Percentiles rank a stretch among this genome's conserved stretches.
Evolutionary conservation across 92 coral and sea anemone species (phyloP).

Genomic region (Epizoanthus ramosus): DNA sequence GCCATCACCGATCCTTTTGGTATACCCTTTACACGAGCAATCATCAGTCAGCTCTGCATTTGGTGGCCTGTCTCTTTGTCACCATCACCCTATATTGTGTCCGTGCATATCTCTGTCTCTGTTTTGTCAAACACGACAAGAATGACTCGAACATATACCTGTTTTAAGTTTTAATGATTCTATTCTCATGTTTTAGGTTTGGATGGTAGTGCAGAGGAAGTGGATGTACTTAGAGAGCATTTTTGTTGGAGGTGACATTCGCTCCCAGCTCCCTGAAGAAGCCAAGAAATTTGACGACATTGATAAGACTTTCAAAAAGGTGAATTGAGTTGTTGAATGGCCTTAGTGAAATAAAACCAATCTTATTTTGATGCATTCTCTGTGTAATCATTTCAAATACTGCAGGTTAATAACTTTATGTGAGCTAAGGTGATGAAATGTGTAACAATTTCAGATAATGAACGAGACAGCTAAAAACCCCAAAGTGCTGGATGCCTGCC

Average conservation of each 20-base stretch:
- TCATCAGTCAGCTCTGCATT: too few species aligned
- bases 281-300: constrained; percentile 99
- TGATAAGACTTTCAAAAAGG: constrained; percentile 98
- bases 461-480: constrained; percentile 96
- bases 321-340: not conserved
- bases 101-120: too few species aligned
- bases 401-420: not conserved
- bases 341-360: not conserved
- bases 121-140: not conserved
- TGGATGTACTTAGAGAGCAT: constrained; percentile 99
- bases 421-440: not conserved
- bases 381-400: not conserved
- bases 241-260: constrained; percentile 97
- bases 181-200: constrained; percentile 65
- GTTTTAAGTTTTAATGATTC: not conserved
- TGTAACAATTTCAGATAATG: constrained; percentile 73
- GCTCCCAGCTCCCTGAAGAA: constrained; percentile 98
- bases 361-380: not conserved
- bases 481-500: constrained; percentile 95
- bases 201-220: constrained; percentile 99
- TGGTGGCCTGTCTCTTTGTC: too few species aligned
- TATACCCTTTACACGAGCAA: too few species aligned
- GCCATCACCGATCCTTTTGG: too few species aligned
- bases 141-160: not conserved
- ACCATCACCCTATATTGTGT: too few species aligned